Evolutionary conservation across 2,888 invertebrate genomes (phyloP).

Genomic region (Sepioteuthis lessoniana): DNA sequence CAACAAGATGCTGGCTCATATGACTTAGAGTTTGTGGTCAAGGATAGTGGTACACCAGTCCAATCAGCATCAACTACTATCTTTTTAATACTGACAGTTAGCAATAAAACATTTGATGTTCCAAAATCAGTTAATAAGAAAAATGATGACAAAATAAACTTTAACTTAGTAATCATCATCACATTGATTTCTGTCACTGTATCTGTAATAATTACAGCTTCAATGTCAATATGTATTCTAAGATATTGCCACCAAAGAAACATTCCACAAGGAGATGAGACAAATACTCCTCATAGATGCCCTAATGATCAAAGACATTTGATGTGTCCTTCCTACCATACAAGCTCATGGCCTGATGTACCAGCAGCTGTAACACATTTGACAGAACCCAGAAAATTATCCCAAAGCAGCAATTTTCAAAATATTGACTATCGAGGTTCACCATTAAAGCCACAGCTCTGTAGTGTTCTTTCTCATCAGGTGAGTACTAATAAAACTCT

Average conservation of each 20-base stretch:
- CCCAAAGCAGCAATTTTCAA: neutral
- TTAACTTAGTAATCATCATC: neutral
- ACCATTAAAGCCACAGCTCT: neutral
- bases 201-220: conserved; percentile 2
- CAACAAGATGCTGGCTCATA: neutral
- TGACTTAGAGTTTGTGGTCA: neutral
- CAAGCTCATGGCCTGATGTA: conserved; percentile 8
- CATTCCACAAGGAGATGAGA: neutral
- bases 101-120: neutral
- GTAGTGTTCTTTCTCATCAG: neutral
- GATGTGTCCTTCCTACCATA: neutral
- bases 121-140: neutral
- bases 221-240: neutral
- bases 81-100: neutral
- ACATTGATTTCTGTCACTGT: neutral
- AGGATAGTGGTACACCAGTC: neutral
- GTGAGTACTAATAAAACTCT: neutral
- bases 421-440: neutral
- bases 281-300: neutral
- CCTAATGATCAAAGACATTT: conserved; percentile 33
- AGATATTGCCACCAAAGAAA: neutral
- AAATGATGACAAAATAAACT: neutral
- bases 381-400: neutral
- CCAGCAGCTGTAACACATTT: neutral
- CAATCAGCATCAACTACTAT: conserved; percentile 8